A percentile compares a stretch with the other conserved stretches of the same genome.
Conservation (phyloP, 2,888 invertebrate genomes). For the Charanyca ferruginea region DNA sequence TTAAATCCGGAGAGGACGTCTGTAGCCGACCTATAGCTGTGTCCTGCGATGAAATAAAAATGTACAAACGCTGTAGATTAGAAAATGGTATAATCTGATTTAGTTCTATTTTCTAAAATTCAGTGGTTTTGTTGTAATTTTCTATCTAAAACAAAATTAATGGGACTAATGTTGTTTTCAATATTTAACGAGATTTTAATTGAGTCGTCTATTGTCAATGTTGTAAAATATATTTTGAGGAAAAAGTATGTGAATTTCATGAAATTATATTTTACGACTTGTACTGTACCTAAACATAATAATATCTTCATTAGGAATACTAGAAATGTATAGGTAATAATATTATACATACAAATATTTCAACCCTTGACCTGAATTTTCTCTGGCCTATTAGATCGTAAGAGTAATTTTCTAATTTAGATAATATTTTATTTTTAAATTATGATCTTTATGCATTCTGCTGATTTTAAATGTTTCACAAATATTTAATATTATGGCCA, state of each 20-base stretch:
- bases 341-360: conserved; percentile 18
- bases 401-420: conserved; percentile 39
- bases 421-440: conserved; percentile 29
- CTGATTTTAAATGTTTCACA: conserved; percentile 19
- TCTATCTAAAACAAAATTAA: not conserved
- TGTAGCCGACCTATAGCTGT: conserved; percentile 56
- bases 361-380: conserved; percentile 17
- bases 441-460: conserved; percentile 25
- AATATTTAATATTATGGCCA: conserved; percentile 72
- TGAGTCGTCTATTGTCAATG: conserved; percentile 13
- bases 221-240: conserved; percentile 34
- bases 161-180: conserved; percentile 1
- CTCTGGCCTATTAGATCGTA: conserved; percentile 23
- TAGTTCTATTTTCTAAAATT: conserved; percentile 56
- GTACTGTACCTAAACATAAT: conserved; percentile 22
- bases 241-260: conserved; percentile 16
- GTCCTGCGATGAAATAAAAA: conserved; percentile 36
- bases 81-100: conserved; percentile 44
- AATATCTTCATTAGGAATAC: conserved; percentile 16
- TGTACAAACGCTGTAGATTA: conserved; percentile 64
- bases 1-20: conserved; percentile 59
- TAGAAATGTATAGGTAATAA: conserved; percentile 6
- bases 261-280: conserved; percentile 1
- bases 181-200: conserved; percentile 22
- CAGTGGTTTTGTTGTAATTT: conserved; percentile 27